Evolutionary conservation across 2,888 invertebrate genomes (phyloP).

Genomic region (Tetragonula carbonaria): DNA sequence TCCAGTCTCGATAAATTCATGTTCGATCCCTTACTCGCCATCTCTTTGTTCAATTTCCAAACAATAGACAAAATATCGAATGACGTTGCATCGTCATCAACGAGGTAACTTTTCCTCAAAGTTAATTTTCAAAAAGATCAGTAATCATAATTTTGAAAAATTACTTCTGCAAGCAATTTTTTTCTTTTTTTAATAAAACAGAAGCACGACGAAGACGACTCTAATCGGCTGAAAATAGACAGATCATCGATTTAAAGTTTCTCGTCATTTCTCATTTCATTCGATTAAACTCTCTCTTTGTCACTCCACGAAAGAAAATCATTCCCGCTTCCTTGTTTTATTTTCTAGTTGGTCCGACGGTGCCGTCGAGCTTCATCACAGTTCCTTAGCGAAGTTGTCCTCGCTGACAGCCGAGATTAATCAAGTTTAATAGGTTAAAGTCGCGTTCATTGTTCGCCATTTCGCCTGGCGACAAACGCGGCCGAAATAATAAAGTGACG

Average conservation of each 20-base stretch:
- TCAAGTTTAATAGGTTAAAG: constrained; percentile 36
- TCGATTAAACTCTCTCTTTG: neutral
- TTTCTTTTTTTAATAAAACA: neutral
- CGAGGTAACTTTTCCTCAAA: no score
- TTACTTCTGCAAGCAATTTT: neutral
- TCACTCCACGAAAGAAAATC: neutral
- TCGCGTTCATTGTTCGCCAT: constrained; percentile 7
- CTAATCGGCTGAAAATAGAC: neutral
- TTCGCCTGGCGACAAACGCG: neutral
- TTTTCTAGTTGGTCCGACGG: neutral
- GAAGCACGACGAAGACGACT: neutral
- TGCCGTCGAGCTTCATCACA: neutral
- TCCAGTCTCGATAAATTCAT: neutral
- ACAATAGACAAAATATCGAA: neutral
- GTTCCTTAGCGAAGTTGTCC: constrained; percentile 19
- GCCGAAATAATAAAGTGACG: constrained; percentile 3
- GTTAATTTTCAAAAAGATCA: no score
- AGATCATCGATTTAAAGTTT: neutral
- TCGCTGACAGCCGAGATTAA: constrained; percentile 28
- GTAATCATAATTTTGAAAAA: no score
- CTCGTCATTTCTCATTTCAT: neutral
- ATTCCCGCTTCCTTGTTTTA: constrained; percentile 18
- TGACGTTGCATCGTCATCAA: no score
- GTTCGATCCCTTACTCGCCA: neutral
- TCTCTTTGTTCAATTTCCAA: neutral